These are phyloP conservation scores for Endomychus coccineus DNA, from an alignment of 2,888 invertebrate genomes.

Conservation along the genomic window DNA sequence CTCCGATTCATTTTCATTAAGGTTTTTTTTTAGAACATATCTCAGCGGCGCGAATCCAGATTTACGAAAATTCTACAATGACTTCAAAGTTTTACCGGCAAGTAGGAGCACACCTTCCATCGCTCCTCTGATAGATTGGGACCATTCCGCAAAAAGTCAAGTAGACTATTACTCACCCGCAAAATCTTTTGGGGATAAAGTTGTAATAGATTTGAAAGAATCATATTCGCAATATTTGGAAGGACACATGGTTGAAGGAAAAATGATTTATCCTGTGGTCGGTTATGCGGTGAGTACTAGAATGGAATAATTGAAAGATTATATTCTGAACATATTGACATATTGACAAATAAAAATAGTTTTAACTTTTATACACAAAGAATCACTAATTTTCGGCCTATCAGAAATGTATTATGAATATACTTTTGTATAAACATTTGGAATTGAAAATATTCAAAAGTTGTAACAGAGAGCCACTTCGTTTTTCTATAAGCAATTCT, in stretches of 20 bases:
- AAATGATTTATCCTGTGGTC: constrained; percentile 54
- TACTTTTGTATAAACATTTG: too few relatives aligned
- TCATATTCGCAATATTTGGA: constrained; percentile 19
- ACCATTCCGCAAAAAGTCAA: constrained; percentile 71
- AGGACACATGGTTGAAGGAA: constrained; percentile 31
- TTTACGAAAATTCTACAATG: constrained; percentile 68
- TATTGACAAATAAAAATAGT: too few relatives aligned
- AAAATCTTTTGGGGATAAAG: constrained; percentile 68
- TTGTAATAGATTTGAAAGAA: constrained; percentile 59
- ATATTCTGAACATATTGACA: too few relatives aligned
- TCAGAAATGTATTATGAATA: too few relatives aligned
- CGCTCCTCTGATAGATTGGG: constrained; percentile 76
- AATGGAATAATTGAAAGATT: not conserved
- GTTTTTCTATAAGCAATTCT: not conserved
- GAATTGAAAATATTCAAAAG: not conserved
- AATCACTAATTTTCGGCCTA: too few relatives aligned
- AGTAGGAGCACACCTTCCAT: constrained; percentile 80
- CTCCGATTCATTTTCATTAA: not conserved
- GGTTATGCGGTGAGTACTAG: constrained; percentile 37
- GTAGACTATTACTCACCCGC: constrained; percentile 58
- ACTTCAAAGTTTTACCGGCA: constrained; percentile 64
- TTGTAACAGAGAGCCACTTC: not conserved
- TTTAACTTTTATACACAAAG: too few relatives aligned
- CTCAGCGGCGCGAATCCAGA: constrained; percentile 67
- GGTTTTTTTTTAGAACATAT: constrained; percentile 56